These are phyloP conservation scores for Bicyclus anynana DNA, from an alignment of 1,140 invertebrate genomes.

Conservation along the genomic window DNA sequence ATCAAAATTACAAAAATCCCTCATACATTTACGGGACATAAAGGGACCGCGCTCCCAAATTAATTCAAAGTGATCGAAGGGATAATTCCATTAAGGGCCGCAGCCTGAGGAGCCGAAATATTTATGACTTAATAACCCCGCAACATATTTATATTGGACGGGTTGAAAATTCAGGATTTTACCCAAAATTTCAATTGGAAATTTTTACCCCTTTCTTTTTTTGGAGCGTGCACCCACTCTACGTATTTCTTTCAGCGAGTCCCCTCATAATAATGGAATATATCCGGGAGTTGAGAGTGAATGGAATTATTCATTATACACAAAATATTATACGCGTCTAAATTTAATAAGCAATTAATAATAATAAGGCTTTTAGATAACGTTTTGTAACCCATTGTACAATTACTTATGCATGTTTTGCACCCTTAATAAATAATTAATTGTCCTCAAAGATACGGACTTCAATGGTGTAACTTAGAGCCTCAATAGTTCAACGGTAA, in stretches of 20 bases:
- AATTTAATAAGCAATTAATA: no score
- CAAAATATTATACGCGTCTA: no score
- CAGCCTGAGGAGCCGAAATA: constrained; percentile 29
- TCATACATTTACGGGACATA: background rate
- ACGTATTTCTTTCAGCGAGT: constrained; percentile 11
- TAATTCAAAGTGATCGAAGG: constrained; percentile 46
- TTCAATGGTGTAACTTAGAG: no score
- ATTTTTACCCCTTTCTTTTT: constrained; percentile 15
- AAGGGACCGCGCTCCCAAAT: constrained; percentile 27
- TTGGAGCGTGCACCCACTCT: background rate
- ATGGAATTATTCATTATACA: no score
- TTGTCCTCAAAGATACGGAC: no score
- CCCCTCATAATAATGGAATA: background rate
- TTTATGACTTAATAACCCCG: constrained; percentile 50
- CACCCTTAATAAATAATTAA: no score
- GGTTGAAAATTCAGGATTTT: constrained; percentile 25
- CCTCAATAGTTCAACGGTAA: no score
- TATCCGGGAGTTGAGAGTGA: background rate
- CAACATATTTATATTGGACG: constrained; percentile 33
- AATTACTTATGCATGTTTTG: no score
- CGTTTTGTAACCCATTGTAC: no score
- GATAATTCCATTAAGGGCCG: constrained; percentile 47
- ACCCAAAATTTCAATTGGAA: constrained; percentile 32
- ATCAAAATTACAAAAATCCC: background rate
- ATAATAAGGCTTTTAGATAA: no score